Percentiles rank a stretch among this genome's conserved stretches.
Evolutionary conservation across 2,797 vertebrate species (phyloP).

Genomic region (Etheostoma nigrum): DNA sequence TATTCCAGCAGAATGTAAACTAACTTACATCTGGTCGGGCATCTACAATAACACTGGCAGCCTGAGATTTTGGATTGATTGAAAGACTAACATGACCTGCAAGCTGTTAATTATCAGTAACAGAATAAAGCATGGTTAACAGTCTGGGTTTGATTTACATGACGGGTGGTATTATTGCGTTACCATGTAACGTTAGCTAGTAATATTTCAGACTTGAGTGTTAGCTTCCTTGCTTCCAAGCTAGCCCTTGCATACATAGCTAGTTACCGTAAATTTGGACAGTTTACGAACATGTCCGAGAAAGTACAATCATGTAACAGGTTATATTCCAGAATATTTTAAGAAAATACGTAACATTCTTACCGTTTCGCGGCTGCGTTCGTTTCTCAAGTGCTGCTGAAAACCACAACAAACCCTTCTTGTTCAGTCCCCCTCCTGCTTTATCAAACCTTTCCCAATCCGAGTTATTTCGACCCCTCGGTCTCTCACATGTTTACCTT

Average conservation of each 20-base stretch:
- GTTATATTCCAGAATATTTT: neutral
- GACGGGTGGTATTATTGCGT: constrained; percentile 14
- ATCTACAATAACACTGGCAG: constrained; percentile 16
- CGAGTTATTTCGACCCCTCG: constrained; percentile 58
- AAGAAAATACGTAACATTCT: constrained; percentile 31
- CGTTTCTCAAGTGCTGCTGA: constrained; percentile 58
- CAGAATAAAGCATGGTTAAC: neutral
- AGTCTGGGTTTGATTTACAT: constrained; percentile 6
- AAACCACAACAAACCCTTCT: constrained; percentile 81
- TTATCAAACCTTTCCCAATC: constrained; percentile 72
- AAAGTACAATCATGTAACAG: too few species aligned
- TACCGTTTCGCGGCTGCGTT: constrained; percentile 68
- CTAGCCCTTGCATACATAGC: constrained; percentile 50
- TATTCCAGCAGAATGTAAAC: constrained; percentile 17
- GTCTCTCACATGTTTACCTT: constrained; percentile 79
- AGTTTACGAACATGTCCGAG: neutral
- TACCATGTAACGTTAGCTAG: neutral
- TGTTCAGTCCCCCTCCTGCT: constrained; percentile 64
- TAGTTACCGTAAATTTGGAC: neutral
- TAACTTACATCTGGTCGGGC: neutral
- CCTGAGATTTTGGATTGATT: neutral
- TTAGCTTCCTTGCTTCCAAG: constrained; percentile 54
- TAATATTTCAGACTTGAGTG: constrained; percentile 25
- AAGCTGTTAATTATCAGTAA: neutral
- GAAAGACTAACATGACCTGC: neutral